Conservation (phyloP, 1,140 invertebrate genomes). For the Catajapyx aquilonaris region DNA sequence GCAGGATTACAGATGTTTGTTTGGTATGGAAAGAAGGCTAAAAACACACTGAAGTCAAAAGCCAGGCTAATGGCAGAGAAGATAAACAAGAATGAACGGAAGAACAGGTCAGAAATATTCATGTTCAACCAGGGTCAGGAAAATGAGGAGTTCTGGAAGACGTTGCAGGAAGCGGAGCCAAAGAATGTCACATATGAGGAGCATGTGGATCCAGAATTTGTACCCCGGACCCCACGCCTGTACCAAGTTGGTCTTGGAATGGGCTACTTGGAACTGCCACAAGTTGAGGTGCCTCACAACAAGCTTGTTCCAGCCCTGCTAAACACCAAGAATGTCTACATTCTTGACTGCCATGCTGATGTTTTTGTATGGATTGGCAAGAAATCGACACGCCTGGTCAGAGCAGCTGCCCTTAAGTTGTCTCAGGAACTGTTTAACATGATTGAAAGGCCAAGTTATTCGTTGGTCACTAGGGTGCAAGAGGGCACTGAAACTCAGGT, state of each 20-base stretch:
- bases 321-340: conserved; percentile 87
- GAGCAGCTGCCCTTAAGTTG: conserved; percentile 88
- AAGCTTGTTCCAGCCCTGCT: conserved; percentile 52
- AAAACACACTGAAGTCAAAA: conserved; percentile 88
- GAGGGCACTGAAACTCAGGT: conserved; percentile 68
- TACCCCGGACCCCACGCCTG: conserved; percentile 51
- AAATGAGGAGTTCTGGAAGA: conserved; percentile 60
- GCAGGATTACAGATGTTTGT: conserved; percentile 67
- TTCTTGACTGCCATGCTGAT: conserved; percentile 86
- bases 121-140: conserved; percentile 66
- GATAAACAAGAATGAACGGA: conserved; percentile 96
- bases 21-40: conserved; percentile 79
- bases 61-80: conserved; percentile 87
- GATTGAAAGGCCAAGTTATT: conserved; percentile 68
- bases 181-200: conserved; percentile 27
- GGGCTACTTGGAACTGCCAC: conserved; percentile 95
- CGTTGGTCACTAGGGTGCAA: conserved; percentile 69
- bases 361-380: conserved; percentile 99
- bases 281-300: conserved; percentile 65
- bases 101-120: conserved; percentile 79
- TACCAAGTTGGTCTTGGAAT: conserved; percentile 92
- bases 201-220: conserved; percentile 58
- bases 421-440: conserved; percentile 86
- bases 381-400: conserved; percentile 85
- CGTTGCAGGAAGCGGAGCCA: conserved; percentile 9